Percentiles rank a stretch among this genome's conserved stretches.
These are phyloP conservation scores for Choloepus didactylus DNA, from an alignment of 2,797 vertebrate species.

Conservation along the genomic window DNA sequence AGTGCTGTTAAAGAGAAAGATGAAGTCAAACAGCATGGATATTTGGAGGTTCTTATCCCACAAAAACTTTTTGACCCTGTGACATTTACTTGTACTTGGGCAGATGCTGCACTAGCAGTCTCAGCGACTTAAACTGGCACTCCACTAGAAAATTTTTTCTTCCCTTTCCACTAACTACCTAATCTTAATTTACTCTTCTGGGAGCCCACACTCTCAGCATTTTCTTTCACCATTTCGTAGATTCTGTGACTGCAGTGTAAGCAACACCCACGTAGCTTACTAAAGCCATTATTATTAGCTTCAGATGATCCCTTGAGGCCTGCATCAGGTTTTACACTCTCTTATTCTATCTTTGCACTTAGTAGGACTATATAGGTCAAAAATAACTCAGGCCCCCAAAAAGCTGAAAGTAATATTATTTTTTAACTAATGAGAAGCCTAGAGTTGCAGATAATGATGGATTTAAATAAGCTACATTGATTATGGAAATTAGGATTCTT, in stretches of 20 bases:
- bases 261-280: background rate
- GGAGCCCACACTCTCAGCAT: background rate
- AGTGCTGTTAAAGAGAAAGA: background rate
- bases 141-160: conserved; percentile 1
- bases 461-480: conserved; percentile 29
- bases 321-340: background rate
- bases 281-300: conserved; percentile 24
- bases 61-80: background rate
- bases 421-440: conserved; percentile 18
- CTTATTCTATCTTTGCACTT: background rate
- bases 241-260: background rate
- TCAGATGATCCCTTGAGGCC: conserved; percentile 45
- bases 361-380: conserved; percentile 28
- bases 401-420: background rate
- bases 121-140: background rate
- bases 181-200: background rate
- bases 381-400: conserved; percentile 2
- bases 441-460: background rate
- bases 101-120: background rate
- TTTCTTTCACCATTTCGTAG: conserved; percentile 5
- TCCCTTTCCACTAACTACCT: background rate
- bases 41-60: background rate
- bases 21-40: background rate
- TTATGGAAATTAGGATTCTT: conserved; percentile 57
- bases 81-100: background rate